A percentile compares a stretch with the other conserved stretches of the same genome.
Evolutionary conservation across 2,888 invertebrate species (phyloP).

Genomic region (Spisula subtruncata): DNA sequence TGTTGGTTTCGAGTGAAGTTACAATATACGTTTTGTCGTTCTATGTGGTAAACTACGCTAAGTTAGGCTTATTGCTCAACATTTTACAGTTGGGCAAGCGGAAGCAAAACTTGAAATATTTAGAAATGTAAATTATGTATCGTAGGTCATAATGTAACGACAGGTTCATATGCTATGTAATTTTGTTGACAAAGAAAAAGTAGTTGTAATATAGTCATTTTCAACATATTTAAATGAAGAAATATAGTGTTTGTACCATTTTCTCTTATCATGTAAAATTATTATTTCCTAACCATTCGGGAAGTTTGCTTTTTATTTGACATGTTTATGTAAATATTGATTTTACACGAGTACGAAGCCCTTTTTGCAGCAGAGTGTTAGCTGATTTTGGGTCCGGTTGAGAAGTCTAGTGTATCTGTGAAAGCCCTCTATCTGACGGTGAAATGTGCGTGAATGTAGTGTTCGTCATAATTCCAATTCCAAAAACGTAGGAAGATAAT

Average conservation of each 20-base stretch:
- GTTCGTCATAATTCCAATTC: no score
- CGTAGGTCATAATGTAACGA: slow-evolving; percentile 25
- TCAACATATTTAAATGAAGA: slow-evolving; percentile 51
- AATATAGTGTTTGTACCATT: slow-evolving; percentile 62
- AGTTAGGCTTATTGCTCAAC: not conserved
- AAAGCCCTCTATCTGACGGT: not conserved
- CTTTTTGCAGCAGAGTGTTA: slow-evolving; percentile 44
- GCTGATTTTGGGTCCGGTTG: not conserved
- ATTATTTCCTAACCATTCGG: slow-evolving; percentile 72
- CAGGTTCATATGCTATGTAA: slow-evolving; percentile 33
- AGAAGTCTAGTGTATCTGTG: not conserved
- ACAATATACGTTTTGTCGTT: not conserved
- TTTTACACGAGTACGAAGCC: slow-evolving; percentile 31
- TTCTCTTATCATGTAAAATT: slow-evolving; percentile 69
- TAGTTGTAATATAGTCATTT: slow-evolving; percentile 62
- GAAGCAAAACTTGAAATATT: not conserved
- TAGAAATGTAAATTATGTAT: not conserved
- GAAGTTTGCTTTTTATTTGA: slow-evolving; percentile 72
- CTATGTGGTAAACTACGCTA: not conserved
- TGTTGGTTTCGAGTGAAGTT: not conserved
- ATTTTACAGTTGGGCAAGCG: not conserved
- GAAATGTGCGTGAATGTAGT: not conserved
- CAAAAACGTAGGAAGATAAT: no score
- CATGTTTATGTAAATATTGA: slow-evolving; percentile 56
- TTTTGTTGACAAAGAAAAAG: slow-evolving; percentile 48